Percentiles rank a stretch among this genome's conserved stretches.
Evolutionary conservation across 2,888 invertebrate genomes (phyloP).

Genomic region (Thalpophila matura): DNA sequence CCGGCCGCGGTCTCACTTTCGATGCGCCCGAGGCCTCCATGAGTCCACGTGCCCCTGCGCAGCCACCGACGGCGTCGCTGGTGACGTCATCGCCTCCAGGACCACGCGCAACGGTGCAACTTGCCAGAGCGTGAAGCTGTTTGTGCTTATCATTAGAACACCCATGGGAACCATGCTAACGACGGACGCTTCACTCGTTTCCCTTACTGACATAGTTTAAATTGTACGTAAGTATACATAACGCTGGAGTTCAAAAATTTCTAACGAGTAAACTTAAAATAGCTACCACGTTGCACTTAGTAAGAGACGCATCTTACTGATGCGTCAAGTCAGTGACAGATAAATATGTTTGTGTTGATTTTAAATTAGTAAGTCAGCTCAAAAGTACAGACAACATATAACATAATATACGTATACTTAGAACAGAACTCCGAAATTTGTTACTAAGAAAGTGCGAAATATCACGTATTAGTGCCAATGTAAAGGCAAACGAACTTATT

Average conservation of each 20-base stretch:
- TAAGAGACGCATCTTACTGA: too few relatives aligned
- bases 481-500: conserved; percentile 68
- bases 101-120: conserved; percentile 76
- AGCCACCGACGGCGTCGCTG: conserved; percentile 75
- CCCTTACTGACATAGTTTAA: conserved; percentile 69
- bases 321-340: too few relatives aligned
- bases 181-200: conserved; percentile 66
- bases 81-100: conserved; percentile 84
- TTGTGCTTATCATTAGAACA: conserved; percentile 82
- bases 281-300: neutral
- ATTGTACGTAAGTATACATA: conserved; percentile 28
- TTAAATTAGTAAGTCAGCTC: conserved; percentile 1
- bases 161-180: conserved; percentile 81
- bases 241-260: conserved; percentile 13
- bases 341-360: neutral
- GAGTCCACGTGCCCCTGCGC: conserved; percentile 86
- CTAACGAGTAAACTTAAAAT: conserved; percentile 18
- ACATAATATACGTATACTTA: too few relatives aligned
- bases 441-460: conserved; percentile 85
- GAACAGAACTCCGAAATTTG: conserved; percentile 57
- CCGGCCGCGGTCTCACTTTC: conserved; percentile 86
- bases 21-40: conserved; percentile 85
- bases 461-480: conserved; percentile 79
- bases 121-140: conserved; percentile 79
- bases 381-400: conserved; percentile 21